A percentile compares a stretch with the other conserved stretches of the same genome.
Evolutionary conservation across 2,797 vertebrate genomes (phyloP).

Genomic region (Megaceryle alcyon): DNA sequence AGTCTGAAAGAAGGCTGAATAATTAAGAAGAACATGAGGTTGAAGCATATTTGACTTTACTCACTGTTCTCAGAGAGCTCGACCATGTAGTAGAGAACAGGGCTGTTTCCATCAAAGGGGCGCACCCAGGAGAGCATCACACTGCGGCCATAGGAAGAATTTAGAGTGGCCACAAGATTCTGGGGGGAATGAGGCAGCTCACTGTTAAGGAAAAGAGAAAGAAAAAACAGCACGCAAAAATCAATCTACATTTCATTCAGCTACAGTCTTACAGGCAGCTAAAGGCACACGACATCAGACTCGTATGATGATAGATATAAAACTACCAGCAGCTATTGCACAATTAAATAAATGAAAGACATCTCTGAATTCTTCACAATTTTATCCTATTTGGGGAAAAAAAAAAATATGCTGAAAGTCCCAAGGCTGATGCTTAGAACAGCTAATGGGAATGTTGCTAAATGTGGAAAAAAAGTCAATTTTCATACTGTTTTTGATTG

Average conservation of each 20-base stretch:
- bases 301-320: not conserved
- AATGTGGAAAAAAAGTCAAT: not conserved
- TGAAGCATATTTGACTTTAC: slow-evolving; percentile 38
- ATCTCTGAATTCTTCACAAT: not conserved
- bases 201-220: slow-evolving; percentile 62
- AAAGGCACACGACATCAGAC: not conserved
- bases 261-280: not conserved
- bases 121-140: slow-evolving; percentile 93
- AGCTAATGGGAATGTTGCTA: not conserved
- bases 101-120: slow-evolving; percentile 95
- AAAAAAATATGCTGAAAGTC: not conserved
- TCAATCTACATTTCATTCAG: not conserved
- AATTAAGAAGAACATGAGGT: not conserved
- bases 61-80: slow-evolving; percentile 97
- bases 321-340: not conserved
- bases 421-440: not conserved
- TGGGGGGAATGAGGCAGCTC: slow-evolving; percentile 94
- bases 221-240: not conserved
- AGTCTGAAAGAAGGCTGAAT: not conserved
- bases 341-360: slow-evolving; percentile 44
- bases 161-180: slow-evolving; percentile 88
- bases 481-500: slow-evolving; percentile 22
- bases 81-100: slow-evolving; percentile 89
- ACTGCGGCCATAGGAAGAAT: slow-evolving; percentile 83
- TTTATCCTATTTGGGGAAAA: not conserved